Conservation (phyloP, 1,140 invertebrate species). For the Antheraea mylitta region DNA sequence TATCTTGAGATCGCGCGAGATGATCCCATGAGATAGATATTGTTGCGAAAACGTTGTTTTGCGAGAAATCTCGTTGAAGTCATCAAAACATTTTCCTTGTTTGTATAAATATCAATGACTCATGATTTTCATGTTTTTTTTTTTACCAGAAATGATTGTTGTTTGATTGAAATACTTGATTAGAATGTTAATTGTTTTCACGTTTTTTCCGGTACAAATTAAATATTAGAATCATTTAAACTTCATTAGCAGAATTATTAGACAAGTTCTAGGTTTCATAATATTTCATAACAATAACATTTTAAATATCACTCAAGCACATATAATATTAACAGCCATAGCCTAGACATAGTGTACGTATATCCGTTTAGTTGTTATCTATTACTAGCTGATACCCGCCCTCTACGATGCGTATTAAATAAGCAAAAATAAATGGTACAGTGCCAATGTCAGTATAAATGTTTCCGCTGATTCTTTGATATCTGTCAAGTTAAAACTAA, state of each 20-base stretch:
- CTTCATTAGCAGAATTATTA: not conserved
- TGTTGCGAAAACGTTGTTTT: conserved; percentile 6
- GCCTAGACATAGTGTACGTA: no score
- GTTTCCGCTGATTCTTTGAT: no score
- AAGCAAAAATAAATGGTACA: no score
- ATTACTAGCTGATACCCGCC: no score
- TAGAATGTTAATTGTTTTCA: not conserved
- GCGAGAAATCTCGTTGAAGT: not conserved
- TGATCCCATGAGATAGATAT: conserved; percentile 17
- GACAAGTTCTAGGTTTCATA: not conserved
- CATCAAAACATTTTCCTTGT: conserved; percentile 1
- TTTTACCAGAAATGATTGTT: not conserved
- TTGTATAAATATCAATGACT: not conserved
- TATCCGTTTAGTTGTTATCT: no score
- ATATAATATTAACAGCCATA: no score
- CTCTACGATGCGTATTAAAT: no score
- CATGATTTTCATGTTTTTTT: not conserved
- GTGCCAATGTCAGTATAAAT: no score
- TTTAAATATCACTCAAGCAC: no score
- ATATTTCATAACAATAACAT: not conserved
- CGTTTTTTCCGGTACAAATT: not conserved
- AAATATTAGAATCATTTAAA: not conserved
- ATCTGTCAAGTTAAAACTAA: no score
- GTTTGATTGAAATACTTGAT: not conserved
- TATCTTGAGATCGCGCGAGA: conserved; percentile 38